Percentiles rank a stretch among this genome's conserved stretches.
Evolutionary conservation across 2,888 invertebrate species (phyloP).

Genomic region (Sepioteuthis lessoniana): DNA sequence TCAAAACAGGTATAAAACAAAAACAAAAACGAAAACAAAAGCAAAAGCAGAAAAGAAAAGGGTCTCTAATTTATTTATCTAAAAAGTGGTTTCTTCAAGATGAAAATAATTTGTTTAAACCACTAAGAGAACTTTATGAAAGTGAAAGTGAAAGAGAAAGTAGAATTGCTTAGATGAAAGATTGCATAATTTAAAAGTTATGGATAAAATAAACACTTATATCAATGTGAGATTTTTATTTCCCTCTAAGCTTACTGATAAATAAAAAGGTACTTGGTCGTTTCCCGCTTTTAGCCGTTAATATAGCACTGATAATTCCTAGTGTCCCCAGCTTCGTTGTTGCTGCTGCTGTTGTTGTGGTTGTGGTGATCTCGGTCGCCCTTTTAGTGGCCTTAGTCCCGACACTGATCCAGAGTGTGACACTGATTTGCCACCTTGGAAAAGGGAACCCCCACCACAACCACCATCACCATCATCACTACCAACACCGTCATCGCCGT

Average conservation of each 20-base stretch:
- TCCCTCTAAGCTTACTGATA: background rate
- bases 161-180: background rate
- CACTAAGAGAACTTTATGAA: background rate
- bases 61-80: background rate
- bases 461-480: conserved; percentile 36
- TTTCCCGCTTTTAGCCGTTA: conserved; percentile 16
- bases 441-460: conserved; percentile 40
- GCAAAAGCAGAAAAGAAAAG: background rate
- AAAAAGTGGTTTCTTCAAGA: background rate
- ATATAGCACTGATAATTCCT: conserved; percentile 33
- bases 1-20: background rate
- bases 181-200: background rate
- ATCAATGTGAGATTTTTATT: background rate
- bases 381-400: conserved; percentile 36
- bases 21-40: background rate
- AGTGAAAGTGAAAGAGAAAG: conserved; percentile 8
- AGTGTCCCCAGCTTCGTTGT: conserved; percentile 24
- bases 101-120: background rate
- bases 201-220: background rate
- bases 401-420: conserved; percentile 12
- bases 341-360: conserved; percentile 45
- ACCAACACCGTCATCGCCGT: conserved; percentile 34
- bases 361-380: conserved; percentile 35
- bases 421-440: background rate
- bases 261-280: background rate